Evolutionary conservation across 2,888 invertebrate species (phyloP), one percentile per base, ranked within the genome.

Genomic region (Andrena bucephala): DNA sequence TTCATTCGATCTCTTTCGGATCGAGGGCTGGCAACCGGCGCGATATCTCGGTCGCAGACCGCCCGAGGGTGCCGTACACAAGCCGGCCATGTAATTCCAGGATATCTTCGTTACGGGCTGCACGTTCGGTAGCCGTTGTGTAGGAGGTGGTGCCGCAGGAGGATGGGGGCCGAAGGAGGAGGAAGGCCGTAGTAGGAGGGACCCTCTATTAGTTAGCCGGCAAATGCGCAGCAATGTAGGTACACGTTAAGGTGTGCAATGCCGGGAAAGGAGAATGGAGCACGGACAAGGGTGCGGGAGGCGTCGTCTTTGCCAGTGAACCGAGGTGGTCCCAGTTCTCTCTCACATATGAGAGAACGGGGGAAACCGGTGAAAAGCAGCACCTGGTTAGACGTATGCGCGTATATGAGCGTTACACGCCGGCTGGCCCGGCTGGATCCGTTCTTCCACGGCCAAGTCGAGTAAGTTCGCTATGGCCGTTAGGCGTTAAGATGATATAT

Each of bases 401-500:
- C 66, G 48, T 59, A 0, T n/a, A 27, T 50, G n/a, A 54, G 1
- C 63, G 50, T 62, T 27, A 72, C 74, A 63, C 66, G 67, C 27
- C 42, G 31, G 48, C 62, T 63, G 50, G 24, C 57, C 31, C 10
- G 59, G 72, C 60, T 66, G 48, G 59, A 69, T 60, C 67, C 33
- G 54, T 8, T 62, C 57, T 20, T 75, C 77, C 77, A 42, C 57
- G 71, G 70, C 77, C 74, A 77, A 80, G 59, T 77, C 72, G 60
- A 69, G 70, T 73, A 84, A 84, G 78, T 85, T 81, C 48, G 83
- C 77, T 77, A 75, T 68, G 78, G 73, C 72, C 88, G 89, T 82
- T 85, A 85, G 87, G 90, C 88, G 91, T 91, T 89, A 88, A 90
- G 80, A 89, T 91, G 89, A 93, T 93, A 91, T 92, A 93, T 90